Conservation (phyloP, 2,113 vertebrate genomes). For the Nibea coibor region DNA sequence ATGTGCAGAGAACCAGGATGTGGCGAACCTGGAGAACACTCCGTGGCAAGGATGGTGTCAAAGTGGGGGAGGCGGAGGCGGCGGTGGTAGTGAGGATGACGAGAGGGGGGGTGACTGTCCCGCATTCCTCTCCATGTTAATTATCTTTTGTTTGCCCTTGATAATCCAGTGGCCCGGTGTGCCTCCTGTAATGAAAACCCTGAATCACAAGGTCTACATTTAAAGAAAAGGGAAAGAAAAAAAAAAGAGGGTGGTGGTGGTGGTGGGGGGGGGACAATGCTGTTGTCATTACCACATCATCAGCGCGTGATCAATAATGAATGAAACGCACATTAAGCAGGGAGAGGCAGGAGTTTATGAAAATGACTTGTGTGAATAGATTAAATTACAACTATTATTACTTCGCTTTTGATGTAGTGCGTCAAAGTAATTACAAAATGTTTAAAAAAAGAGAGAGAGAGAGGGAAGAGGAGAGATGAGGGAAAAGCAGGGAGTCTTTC, state of each 20-base stretch:
- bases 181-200: slow-evolving; percentile 91
- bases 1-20: slow-evolving; percentile 79
- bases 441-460: slow-evolving; percentile 56
- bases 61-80: slow-evolving; percentile 32
- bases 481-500: slow-evolving; percentile 82
- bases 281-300: slow-evolving; percentile 97
- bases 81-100: slow-evolving; percentile 47
- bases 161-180: slow-evolving; percentile 92
- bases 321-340: slow-evolving; percentile 95
- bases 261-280: slow-evolving; percentile 88
- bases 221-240: slow-evolving; percentile 46
- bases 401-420: slow-evolving; percentile 97
- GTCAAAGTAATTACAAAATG: slow-evolving; percentile 96
- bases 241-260: not conserved
- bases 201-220: slow-evolving; percentile 90
- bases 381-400: slow-evolving; percentile 99
- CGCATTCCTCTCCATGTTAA: slow-evolving; percentile 91
- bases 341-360: slow-evolving; percentile 92
- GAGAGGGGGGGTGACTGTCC: slow-evolving; percentile 56
- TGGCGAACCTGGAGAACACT: slow-evolving; percentile 77
- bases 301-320: slow-evolving; percentile 98
- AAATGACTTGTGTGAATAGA: slow-evolving; percentile 98
- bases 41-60: slow-evolving; percentile 36
- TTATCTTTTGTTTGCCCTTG: slow-evolving; percentile 99
- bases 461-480: slow-evolving; percentile 47